Evolutionary conservation across 2,888 invertebrate species (phyloP).

Genomic region (Serrognathus titanus): DNA sequence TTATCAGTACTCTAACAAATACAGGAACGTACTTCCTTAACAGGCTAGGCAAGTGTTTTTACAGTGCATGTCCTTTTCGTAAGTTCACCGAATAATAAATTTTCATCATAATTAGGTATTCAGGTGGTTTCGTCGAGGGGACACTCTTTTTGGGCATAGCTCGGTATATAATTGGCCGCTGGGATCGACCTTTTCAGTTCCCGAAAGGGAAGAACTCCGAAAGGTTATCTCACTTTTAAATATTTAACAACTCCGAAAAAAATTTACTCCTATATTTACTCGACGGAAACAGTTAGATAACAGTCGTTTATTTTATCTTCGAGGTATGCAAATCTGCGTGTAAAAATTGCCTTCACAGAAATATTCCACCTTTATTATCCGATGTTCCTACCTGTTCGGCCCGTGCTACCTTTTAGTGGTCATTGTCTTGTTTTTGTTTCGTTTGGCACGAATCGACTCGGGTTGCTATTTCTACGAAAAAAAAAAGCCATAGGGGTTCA

Average conservation of each 20-base stretch:
- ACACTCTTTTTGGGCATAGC: constrained; percentile 16
- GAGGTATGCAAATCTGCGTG: no score
- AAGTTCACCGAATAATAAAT: neutral
- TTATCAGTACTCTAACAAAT: no score
- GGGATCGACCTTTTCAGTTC: constrained; percentile 5
- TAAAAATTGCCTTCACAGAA: no score
- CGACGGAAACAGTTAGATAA: no score
- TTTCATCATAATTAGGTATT: constrained; percentile 12
- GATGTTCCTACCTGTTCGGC: constrained; percentile 10
- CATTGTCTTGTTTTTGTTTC: constrained; percentile 17
- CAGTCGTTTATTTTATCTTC: no score
- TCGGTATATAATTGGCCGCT: constrained; percentile 13
- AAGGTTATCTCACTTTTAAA: neutral
- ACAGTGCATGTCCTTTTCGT: no score
- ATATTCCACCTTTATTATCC: no score
- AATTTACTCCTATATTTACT: no score
- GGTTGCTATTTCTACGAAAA: neutral
- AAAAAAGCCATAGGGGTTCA: neutral
- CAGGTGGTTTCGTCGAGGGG: constrained; percentile 3
- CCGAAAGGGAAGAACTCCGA: constrained; percentile 1
- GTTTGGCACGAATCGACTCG: constrained; percentile 14
- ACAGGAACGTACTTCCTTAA: no score
- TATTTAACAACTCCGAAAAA: no score
- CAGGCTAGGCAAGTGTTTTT: no score
- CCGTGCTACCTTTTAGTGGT: constrained; percentile 17